phyloP scores from a whole-genome alignment of 2,113 vertebrate genomes.

The Colius striatus region DNA sequence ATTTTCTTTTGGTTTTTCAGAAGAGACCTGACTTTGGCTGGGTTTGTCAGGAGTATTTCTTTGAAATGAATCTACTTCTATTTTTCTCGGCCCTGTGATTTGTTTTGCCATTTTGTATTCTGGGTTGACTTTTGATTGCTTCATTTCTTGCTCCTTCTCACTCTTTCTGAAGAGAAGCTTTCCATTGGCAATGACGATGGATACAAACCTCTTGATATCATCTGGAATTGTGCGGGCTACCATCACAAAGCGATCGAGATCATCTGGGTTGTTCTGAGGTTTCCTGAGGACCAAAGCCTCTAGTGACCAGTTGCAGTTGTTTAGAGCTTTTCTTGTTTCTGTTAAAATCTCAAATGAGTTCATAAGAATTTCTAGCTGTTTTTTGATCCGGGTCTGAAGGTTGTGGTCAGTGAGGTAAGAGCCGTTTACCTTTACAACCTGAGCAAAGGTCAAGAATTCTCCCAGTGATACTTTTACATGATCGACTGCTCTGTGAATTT shows the following conservation, averaged over 20 bases:
- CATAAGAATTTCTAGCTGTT: conserved; percentile 84
- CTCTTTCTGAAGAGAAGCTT: conserved; percentile 88
- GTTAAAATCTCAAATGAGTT: conserved; percentile 86
- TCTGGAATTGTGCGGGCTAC: conserved; percentile 90
- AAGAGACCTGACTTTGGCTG: background rate
- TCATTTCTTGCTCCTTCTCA: conserved; percentile 57
- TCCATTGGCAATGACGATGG: conserved; percentile 91
- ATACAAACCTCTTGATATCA: conserved; percentile 89
- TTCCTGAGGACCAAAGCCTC: conserved; percentile 79
- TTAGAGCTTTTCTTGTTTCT: conserved; percentile 79
- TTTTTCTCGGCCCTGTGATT: conserved; percentile 11
- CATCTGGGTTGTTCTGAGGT: conserved; percentile 79
- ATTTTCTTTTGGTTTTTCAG: background rate
- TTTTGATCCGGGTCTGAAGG: conserved; percentile 85
- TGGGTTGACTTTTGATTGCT: background rate
- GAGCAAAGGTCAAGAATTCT: conserved; percentile 85
- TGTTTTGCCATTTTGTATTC: conserved; percentile 25
- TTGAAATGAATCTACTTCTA: conserved; percentile 7
- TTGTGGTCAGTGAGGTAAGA: conserved; percentile 77
- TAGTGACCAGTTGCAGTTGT: conserved; percentile 82
- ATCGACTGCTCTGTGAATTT: conserved; percentile 81
- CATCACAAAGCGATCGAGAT: conserved; percentile 92
- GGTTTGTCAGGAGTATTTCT: background rate
- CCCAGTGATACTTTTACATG: conserved; percentile 76
- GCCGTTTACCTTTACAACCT: conserved; percentile 76